Evolutionary conservation across 1,140 invertebrate species (phyloP).

Genomic region (Lepidurus couesii): DNA sequence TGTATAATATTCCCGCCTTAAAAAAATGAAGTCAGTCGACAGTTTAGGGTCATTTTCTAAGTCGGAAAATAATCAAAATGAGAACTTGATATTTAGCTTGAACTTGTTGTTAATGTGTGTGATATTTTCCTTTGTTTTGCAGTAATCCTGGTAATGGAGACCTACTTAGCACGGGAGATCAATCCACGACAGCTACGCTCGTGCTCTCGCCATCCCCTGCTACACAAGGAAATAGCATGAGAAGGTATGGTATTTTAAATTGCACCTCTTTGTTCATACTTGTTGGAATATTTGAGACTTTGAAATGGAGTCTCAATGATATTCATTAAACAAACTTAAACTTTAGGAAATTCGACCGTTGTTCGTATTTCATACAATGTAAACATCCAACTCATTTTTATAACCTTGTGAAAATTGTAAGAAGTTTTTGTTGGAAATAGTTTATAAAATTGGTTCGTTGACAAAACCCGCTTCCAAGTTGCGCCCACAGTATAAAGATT

Average conservation of each 20-base stretch:
- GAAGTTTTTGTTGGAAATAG: too few species aligned
- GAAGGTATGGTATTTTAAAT: constrained; percentile 43
- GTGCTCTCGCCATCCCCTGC: constrained; percentile 34
- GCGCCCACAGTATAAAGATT: too few species aligned
- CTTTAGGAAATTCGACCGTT: too few species aligned
- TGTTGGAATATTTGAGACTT: neutral
- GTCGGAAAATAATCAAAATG: too few species aligned
- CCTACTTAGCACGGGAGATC: neutral
- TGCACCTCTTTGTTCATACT: neutral
- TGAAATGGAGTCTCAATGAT: neutral
- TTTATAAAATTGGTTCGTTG: too few species aligned
- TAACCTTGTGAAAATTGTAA: too few species aligned
- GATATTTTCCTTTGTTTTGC: neutral
- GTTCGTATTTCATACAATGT: too few species aligned
- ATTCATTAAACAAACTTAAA: too few species aligned
- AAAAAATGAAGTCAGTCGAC: too few species aligned
- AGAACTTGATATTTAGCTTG: neutral
- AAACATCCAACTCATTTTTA: too few species aligned
- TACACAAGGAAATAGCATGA: constrained; percentile 48
- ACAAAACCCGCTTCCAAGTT: too few species aligned
- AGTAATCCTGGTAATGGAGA: constrained; percentile 23
- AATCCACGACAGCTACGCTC: constrained; percentile 36
- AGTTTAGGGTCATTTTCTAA: too few species aligned
- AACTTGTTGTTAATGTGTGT: neutral
- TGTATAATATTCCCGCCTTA: neutral